phyloP scores from a whole-genome alignment of 1,140 invertebrate genomes.

The Stegodyphus dumicola region DNA sequence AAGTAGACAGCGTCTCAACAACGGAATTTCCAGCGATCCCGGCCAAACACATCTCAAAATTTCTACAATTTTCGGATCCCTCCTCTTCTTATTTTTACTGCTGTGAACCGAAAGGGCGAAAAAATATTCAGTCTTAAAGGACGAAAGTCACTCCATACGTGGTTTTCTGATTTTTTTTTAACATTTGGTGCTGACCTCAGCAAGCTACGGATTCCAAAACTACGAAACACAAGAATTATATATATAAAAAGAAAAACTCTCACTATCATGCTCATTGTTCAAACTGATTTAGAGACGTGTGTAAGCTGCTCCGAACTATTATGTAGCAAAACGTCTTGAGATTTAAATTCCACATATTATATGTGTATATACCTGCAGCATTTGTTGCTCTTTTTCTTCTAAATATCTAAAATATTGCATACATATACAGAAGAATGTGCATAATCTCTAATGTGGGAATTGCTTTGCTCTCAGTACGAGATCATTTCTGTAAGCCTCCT shows the following conservation, averaged over 20 bases:
- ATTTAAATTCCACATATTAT: neutral
- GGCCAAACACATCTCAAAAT: neutral
- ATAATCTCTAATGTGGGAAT: too few species aligned
- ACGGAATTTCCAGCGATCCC: conserved; percentile 4
- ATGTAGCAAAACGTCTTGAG: neutral
- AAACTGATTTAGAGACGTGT: conserved; percentile 22
- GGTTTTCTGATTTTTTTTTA: conserved; percentile 20
- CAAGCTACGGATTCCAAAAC: conserved; percentile 9
- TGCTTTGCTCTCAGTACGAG: too few species aligned
- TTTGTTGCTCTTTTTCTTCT: neutral
- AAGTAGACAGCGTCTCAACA: conserved; percentile 18
- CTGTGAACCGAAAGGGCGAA: conserved; percentile 8
- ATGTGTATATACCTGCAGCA: neutral
- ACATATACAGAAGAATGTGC: conserved; percentile 13
- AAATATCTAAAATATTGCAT: conserved; percentile 5
- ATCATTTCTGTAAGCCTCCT: too few species aligned
- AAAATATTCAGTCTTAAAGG: neutral
- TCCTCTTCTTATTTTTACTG: neutral
- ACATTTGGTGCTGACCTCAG: conserved; percentile 32
- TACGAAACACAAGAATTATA: neutral
- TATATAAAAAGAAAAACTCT: conserved; percentile 1
- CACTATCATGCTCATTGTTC: conserved; percentile 37
- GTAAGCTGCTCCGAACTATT: conserved; percentile 13
- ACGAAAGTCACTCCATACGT: neutral
- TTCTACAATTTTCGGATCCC: neutral